These are phyloP conservation scores for Percopsis transmontana DNA, from an alignment of 2,113 vertebrate species.

Conservation along the genomic window DNA sequence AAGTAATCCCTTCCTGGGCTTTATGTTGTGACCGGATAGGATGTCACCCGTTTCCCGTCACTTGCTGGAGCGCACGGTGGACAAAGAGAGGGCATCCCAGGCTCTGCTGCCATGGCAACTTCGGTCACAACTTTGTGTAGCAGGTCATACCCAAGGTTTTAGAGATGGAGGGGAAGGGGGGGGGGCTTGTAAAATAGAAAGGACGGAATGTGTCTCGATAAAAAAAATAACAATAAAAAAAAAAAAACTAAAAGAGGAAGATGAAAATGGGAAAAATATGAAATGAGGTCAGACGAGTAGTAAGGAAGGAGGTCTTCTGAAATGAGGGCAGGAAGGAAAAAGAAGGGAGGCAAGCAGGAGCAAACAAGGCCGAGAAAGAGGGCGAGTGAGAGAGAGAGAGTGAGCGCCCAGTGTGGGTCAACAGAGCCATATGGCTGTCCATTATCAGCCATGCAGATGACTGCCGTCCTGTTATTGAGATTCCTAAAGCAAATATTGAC, in stretches of 20 bases:
- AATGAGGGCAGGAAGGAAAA: conserved; percentile 4
- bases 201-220: not conserved
- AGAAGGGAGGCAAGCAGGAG: conserved; percentile 6
- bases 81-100: conserved; percentile 66
- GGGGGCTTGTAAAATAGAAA: not conserved
- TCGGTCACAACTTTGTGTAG: conserved; percentile 68
- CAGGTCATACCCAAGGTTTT: conserved; percentile 68
- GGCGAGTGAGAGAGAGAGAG: not conserved
- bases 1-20: conserved; percentile 31
- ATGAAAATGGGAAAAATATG: conserved; percentile 18
- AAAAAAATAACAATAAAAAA: conserved; percentile 3
- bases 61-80: conserved; percentile 57
- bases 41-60: conserved; percentile 58
- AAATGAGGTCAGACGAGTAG: not conserved
- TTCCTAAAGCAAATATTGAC: conserved; percentile 87
- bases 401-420: conserved; percentile 76
- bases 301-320: conserved; percentile 2
- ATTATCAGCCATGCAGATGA: conserved; percentile 86
- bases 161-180: conserved; percentile 23
- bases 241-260: not conserved
- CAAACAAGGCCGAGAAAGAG: not conserved
- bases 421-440: conserved; percentile 84
- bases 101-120: conserved; percentile 77
- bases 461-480: conserved; percentile 83
- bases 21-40: conserved; percentile 21